These are phyloP conservation scores for Drosophila murphyi DNA, from an alignment of 1,140 invertebrate genomes.

Conservation along the genomic window DNA sequence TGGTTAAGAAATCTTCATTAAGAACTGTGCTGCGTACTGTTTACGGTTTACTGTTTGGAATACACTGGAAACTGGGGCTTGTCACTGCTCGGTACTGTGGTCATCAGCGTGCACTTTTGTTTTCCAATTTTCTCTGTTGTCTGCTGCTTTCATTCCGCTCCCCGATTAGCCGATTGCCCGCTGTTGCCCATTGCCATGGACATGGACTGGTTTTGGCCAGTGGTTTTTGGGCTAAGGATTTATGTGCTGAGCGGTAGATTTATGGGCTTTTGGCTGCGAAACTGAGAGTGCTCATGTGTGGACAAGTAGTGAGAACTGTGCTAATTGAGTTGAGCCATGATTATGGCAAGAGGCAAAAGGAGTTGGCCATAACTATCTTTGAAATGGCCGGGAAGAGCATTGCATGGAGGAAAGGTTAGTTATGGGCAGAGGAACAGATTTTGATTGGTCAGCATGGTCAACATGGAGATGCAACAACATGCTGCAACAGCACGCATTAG, in stretches of 20 bases:
- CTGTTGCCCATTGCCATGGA: slow-evolving; percentile 4
- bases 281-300: slow-evolving; percentile 29
- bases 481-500: background rate
- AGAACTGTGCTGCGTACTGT: background rate
- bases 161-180: background rate
- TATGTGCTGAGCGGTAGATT: slow-evolving; percentile 43
- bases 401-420: slow-evolving; percentile 7
- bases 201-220: slow-evolving; percentile 7
- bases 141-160: no score
- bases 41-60: background rate
- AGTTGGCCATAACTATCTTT: background rate
- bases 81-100: slow-evolving; percentile 3
- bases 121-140: slow-evolving; percentile 26
- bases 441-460: slow-evolving; percentile 28
- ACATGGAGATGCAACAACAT: background rate
- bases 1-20: background rate
- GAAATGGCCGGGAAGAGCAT: background rate
- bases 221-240: slow-evolving; percentile 41
- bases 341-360: background rate
- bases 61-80: background rate
- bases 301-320: background rate
- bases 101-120: slow-evolving; percentile 19
- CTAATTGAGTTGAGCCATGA: slow-evolving; percentile 30
- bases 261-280: slow-evolving; percentile 48
- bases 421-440: slow-evolving; percentile 1